A percentile compares a stretch with the other conserved stretches of the same genome.
These are phyloP conservation scores for Catajapyx aquilonaris DNA, from an alignment of 1,140 invertebrate genomes.

Conservation along the genomic window DNA sequence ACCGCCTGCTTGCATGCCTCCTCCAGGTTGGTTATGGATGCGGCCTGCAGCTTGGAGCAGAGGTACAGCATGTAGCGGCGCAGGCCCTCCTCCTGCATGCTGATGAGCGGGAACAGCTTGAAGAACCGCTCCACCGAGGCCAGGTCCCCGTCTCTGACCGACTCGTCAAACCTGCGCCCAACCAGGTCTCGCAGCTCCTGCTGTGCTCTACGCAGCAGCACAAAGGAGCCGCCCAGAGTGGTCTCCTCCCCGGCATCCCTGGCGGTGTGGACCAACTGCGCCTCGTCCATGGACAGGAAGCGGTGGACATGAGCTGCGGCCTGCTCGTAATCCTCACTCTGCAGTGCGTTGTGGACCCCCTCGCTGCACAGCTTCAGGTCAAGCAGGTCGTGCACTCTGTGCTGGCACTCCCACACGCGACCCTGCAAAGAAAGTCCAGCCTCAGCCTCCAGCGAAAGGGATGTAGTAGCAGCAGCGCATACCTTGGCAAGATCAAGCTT, in stretches of 20 bases:
- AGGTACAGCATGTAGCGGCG: conserved; percentile 81
- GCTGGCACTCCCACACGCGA: conserved; percentile 82
- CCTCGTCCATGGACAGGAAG: conserved; percentile 87
- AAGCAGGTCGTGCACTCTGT: conserved; percentile 84
- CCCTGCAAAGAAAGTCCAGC: too few species aligned
- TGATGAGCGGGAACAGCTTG: conserved; percentile 90
- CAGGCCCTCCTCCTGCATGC: conserved; percentile 77
- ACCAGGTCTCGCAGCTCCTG: conserved; percentile 49
- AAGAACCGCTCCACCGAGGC: conserved; percentile 89
- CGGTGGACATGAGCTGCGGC: conserved; percentile 87
- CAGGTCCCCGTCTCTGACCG: conserved; percentile 68
- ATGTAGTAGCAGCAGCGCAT: too few species aligned
- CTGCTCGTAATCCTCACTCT: conserved; percentile 77
- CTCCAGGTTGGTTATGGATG: conserved; percentile 28
- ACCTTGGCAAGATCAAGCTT: conserved; percentile 83
- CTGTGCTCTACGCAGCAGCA: conserved; percentile 68
- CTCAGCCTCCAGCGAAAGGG: too few species aligned
- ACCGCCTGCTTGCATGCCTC: conserved; percentile 5
- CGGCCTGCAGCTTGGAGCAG: conserved; percentile 26
- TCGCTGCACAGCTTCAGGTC: conserved; percentile 90
- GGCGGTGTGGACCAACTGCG: conserved; percentile 54
- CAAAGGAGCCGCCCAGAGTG: conserved; percentile 51
- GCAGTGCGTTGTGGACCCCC: conserved; percentile 78
- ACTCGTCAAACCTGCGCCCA: conserved; percentile 70
- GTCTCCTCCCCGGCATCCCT: conserved; percentile 45